Conservation (phyloP, 1,140 invertebrate species). For the Aphelenchoides besseyi region DNA sequence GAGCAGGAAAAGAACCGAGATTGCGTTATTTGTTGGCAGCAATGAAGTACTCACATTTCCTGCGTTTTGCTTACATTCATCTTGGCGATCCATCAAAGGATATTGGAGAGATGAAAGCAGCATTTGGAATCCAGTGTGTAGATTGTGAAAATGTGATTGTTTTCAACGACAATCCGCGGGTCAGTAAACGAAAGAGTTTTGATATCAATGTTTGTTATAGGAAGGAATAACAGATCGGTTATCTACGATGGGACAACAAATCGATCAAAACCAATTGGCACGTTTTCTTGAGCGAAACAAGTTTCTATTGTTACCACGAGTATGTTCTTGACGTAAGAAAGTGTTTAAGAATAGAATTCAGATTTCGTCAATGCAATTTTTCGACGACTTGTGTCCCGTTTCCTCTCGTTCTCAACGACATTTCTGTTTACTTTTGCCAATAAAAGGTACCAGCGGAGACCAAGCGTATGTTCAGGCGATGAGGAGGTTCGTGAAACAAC, state of each 20-base stretch:
- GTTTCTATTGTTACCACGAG: slow-evolving; percentile 45
- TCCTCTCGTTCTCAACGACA: slow-evolving; percentile 44
- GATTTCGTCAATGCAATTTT: slow-evolving; percentile 48
- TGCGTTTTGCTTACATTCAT: slow-evolving; percentile 56
- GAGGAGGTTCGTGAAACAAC: slow-evolving; percentile 31
- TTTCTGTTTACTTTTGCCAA: slow-evolving; percentile 53
- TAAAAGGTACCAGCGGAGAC: slow-evolving; percentile 36
- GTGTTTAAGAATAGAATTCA: slow-evolving; percentile 20
- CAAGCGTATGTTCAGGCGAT: slow-evolving; percentile 35
- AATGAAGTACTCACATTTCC: slow-evolving; percentile 56
- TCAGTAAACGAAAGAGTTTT: slow-evolving; percentile 19
- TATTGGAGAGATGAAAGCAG: slow-evolving; percentile 42
- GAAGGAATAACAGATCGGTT: slow-evolving; percentile 35
- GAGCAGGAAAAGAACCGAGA: slow-evolving; percentile 43
- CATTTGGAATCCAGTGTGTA: slow-evolving; percentile 45
- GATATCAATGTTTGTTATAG: slow-evolving; percentile 24
- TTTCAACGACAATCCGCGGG: slow-evolving; percentile 57
- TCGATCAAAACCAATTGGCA: slow-evolving; percentile 30
- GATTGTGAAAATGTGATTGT: slow-evolving; percentile 55
- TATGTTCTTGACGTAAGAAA: slow-evolving; percentile 5
- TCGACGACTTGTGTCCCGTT: slow-evolving; percentile 55
- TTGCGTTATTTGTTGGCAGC: slow-evolving; percentile 53
- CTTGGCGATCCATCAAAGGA: slow-evolving; percentile 27
- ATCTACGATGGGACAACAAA: slow-evolving; percentile 18
- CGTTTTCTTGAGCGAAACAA: slow-evolving; percentile 50